phyloP scores from a whole-genome alignment of 2,113 vertebrate species.

The Phoxinus phoxinus region DNA sequence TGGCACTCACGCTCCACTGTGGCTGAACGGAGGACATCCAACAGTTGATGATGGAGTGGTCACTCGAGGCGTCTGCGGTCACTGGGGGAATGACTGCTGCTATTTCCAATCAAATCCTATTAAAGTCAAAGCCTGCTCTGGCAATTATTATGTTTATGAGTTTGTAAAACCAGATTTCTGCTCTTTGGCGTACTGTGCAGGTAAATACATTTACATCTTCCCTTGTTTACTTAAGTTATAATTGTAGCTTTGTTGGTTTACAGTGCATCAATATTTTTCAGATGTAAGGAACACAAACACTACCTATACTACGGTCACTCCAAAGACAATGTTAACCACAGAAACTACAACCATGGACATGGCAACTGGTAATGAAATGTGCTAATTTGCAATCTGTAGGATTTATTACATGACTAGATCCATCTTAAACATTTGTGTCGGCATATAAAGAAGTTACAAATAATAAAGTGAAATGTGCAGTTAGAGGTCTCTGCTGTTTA shows the following conservation, averaged over 20 bases:
- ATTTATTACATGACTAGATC: neutral
- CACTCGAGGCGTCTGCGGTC: slow-evolving; percentile 33
- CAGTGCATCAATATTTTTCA: neutral
- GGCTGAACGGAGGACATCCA: slow-evolving; percentile 35
- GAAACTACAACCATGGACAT: neutral
- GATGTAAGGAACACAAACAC: neutral
- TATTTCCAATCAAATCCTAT: neutral
- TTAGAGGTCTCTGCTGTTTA: no score
- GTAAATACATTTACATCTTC: slow-evolving; percentile 12
- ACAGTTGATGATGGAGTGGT: slow-evolving; percentile 41
- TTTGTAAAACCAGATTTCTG: slow-evolving; percentile 19
- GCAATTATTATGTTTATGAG: slow-evolving; percentile 51
- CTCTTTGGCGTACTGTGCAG: slow-evolving; percentile 48
- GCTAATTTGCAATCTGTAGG: neutral
- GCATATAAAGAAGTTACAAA: neutral
- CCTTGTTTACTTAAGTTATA: neutral
- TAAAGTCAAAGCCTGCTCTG: slow-evolving; percentile 47
- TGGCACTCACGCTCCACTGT: slow-evolving; percentile 27
- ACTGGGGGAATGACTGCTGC: slow-evolving; percentile 36
- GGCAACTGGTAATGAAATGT: neutral
- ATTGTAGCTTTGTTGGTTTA: neutral
- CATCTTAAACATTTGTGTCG: neutral
- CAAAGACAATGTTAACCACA: neutral
- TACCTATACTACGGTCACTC: neutral
- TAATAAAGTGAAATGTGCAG: neutral